A percentile compares a stretch with the other conserved stretches of the same genome.
Evolutionary conservation across 2,888 invertebrate genomes (phyloP).

Genomic region (Phrixothrix hirtus): DNA sequence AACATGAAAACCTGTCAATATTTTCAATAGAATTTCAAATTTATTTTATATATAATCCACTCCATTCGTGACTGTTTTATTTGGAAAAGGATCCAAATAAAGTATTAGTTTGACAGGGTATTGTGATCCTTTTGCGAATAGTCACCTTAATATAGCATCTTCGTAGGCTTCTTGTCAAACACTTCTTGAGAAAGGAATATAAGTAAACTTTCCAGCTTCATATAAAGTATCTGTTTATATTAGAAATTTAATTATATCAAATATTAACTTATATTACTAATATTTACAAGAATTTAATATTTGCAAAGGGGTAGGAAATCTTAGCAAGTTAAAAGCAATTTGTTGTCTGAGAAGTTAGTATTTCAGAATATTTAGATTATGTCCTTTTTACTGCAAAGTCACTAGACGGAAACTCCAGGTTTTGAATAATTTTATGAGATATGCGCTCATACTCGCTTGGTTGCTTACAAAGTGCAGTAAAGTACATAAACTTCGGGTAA

Average conservation of each 20-base stretch:
- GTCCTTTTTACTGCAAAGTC: constrained; percentile 12
- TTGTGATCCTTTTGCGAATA: constrained; percentile 25
- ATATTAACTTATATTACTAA: no score
- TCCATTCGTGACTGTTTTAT: constrained; percentile 16
- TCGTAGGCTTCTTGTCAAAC: no score
- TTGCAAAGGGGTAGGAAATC: no score
- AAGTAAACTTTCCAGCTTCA: no score
- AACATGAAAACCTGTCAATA: constrained; percentile 9
- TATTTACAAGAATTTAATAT: no score
- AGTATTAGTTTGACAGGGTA: constrained; percentile 24
- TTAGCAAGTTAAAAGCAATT: no score
- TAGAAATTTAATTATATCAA: no score
- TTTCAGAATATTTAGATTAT: constrained; percentile 12
- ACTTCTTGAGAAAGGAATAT: no score
- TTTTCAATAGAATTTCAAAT: constrained; percentile 13
- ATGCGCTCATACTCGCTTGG: constrained; percentile 22
- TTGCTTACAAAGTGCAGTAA: constrained; percentile 36
- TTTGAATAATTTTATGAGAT: constrained; percentile 27
- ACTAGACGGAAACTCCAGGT: constrained; percentile 23
- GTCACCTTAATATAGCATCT: no score
- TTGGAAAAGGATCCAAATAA: constrained; percentile 15
- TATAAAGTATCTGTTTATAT: no score
- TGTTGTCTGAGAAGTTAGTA: constrained; percentile 9
- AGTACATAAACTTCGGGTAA: constrained; percentile 37
- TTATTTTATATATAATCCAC: constrained; percentile 13